Conservation (phyloP, 2,888 invertebrate genomes). For the Copidosoma aretas region DNA sequence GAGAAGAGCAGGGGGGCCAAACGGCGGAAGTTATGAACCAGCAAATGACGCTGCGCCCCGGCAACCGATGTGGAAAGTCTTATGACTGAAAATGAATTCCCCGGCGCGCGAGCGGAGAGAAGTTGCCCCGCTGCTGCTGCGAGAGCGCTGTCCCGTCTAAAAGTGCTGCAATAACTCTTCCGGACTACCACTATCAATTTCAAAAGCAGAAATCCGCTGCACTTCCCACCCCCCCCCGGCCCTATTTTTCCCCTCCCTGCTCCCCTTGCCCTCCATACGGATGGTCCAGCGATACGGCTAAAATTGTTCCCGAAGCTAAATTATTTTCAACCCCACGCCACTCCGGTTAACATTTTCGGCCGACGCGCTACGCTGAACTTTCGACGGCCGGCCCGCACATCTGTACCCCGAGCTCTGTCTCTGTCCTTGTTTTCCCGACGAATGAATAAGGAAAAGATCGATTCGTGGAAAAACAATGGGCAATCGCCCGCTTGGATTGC, state of each 20-base stretch:
- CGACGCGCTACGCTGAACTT: conserved; percentile 8
- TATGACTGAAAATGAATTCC: conserved; percentile 41
- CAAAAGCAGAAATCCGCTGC: conserved; percentile 34
- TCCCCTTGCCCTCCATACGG: neutral
- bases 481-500: conserved; percentile 37
- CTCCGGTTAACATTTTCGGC: neutral
- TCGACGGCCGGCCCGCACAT: conserved; percentile 15
- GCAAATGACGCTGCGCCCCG: conserved; percentile 31
- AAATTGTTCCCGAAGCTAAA: conserved; percentile 30
- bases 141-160: conserved; percentile 32
- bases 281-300: neutral
- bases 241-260: conserved; percentile 1
- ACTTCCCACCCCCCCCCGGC: neutral
- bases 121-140: conserved; percentile 18
- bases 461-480: conserved; percentile 46
- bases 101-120: conserved; percentile 16
- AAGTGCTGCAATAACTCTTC: conserved; percentile 37
- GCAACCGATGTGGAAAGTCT: conserved; percentile 37
- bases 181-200: conserved; percentile 39
- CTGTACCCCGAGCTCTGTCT: neutral
- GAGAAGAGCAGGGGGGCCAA: neutral
- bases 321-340: conserved; percentile 22
- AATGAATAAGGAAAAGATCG: conserved; percentile 32
- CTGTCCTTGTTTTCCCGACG: neutral
- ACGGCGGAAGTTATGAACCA: conserved; percentile 37